Percentiles rank a stretch among this genome's conserved stretches.
These are phyloP conservation scores for Vespertilio murinus DNA, from an alignment of 2,797 vertebrate species.

Conservation along the genomic window DNA sequence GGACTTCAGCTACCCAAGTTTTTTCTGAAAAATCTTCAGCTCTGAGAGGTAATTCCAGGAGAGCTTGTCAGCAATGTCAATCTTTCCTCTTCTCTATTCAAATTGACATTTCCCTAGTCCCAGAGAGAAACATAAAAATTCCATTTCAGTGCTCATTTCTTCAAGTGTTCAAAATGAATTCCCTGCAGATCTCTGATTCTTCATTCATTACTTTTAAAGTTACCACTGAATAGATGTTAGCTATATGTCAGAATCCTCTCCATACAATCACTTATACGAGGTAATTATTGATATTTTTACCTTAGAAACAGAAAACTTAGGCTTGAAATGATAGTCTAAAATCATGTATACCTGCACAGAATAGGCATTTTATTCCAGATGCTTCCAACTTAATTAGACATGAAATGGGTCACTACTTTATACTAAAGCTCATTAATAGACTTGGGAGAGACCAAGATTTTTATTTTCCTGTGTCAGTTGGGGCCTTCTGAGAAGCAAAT, in stretches of 20 bases:
- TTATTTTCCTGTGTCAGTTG: not conserved
- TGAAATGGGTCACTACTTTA: not conserved
- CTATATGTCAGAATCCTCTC: not conserved
- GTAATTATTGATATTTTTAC: constrained; percentile 19
- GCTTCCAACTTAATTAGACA: not conserved
- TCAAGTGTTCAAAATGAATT: constrained; percentile 35
- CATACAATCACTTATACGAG: not conserved
- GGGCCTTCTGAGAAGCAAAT: not conserved
- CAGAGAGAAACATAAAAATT: constrained; percentile 4
- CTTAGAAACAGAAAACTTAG: constrained; percentile 29
- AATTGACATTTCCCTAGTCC: not conserved
- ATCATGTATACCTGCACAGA: not conserved
- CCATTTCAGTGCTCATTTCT: not conserved
- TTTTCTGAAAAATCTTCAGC: not conserved
- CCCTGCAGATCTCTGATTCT: not conserved
- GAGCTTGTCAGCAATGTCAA: not conserved
- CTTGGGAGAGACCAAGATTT: not conserved
- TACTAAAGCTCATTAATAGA: not conserved
- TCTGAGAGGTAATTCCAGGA: not conserved
- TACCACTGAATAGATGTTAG: not conserved
- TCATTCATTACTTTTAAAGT: constrained; percentile 21
- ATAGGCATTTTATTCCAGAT: not conserved
- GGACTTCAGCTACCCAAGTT: not conserved
- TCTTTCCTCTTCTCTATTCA: constrained; percentile 37
- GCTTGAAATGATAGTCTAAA: not conserved